phyloP scores from a whole-genome alignment of 2,797 vertebrate species.

The Natrix natrix region DNA sequence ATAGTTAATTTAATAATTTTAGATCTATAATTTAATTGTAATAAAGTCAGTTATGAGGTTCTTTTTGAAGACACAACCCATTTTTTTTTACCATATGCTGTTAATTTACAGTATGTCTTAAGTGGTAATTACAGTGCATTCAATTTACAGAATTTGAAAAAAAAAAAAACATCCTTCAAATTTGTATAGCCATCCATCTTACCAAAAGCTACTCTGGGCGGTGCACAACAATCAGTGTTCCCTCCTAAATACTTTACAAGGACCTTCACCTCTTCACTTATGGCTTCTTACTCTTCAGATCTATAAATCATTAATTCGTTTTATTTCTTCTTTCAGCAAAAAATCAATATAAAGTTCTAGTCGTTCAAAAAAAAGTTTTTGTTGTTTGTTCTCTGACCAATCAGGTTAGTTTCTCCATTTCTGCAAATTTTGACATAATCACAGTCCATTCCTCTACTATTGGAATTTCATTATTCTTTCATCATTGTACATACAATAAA shows the following conservation, averaged over 20 bases:
- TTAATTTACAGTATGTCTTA: slow-evolving; percentile 57
- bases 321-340: not conserved
- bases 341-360: not conserved
- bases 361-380: not conserved
- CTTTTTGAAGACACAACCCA: slow-evolving; percentile 39
- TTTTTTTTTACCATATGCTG: slow-evolving; percentile 51
- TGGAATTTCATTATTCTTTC: not conserved
- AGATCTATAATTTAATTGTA: slow-evolving; percentile 51
- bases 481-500: not conserved
- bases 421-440: not conserved
- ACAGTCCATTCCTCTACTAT: not conserved
- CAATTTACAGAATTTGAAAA: slow-evolving; percentile 46
- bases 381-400: not conserved
- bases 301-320: not conserved
- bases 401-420: not conserved
- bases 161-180: not conserved
- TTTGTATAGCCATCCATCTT: not conserved
- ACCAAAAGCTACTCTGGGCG: not conserved
- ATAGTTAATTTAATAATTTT: slow-evolving; percentile 51
- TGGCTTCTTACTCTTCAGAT: not conserved
- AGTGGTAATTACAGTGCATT: slow-evolving; percentile 60
- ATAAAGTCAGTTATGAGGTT: slow-evolving; percentile 57
- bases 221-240: not conserved
- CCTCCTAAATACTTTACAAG: not conserved
- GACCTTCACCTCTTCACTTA: not conserved